Evolutionary conservation across 2,113 vertebrate genomes (phyloP).

Genomic region (Anoura caudifer): DNA sequence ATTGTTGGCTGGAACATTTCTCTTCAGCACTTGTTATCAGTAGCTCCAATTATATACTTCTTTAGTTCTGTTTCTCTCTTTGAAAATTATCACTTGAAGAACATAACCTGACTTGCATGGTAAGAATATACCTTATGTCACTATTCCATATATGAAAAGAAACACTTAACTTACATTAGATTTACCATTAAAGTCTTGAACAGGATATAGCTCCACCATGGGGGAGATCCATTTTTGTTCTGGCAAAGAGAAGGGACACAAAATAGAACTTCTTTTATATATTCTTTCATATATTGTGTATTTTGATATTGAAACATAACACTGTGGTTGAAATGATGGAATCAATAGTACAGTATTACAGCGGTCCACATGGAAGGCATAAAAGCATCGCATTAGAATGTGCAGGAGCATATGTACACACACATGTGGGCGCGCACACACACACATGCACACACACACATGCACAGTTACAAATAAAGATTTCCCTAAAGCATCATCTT

Average conservation of each 20-base stretch:
- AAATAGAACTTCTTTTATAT: constrained; percentile 40
- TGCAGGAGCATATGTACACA: neutral
- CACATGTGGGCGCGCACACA: neutral
- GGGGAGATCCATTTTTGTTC: constrained; percentile 48
- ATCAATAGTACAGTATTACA: neutral
- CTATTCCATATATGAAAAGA: constrained; percentile 29
- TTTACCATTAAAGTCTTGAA: constrained; percentile 47
- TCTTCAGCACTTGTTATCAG: constrained; percentile 28
- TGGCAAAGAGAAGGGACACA: constrained; percentile 3
- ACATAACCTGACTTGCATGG: neutral
- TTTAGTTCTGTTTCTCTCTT: constrained; percentile 40
- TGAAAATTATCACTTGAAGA: constrained; percentile 40
- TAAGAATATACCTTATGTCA: constrained; percentile 43
- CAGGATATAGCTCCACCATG: neutral
- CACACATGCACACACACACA: neutral
- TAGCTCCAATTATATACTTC: neutral
- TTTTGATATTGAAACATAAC: constrained; percentile 51
- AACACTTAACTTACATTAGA: constrained; percentile 17
- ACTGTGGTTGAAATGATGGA: constrained; percentile 19
- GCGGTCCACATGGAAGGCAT: constrained; percentile 44
- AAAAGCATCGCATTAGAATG: constrained; percentile 42
- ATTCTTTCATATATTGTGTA: constrained; percentile 31
- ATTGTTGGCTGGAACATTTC: neutral
- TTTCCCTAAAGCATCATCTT: constrained; percentile 3
- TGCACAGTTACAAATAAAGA: constrained; percentile 47